Percentiles rank a stretch among this genome's conserved stretches.
phyloP scores from a whole-genome alignment of 1,140 invertebrate species.

The Drosophila lacertosa region DNA sequence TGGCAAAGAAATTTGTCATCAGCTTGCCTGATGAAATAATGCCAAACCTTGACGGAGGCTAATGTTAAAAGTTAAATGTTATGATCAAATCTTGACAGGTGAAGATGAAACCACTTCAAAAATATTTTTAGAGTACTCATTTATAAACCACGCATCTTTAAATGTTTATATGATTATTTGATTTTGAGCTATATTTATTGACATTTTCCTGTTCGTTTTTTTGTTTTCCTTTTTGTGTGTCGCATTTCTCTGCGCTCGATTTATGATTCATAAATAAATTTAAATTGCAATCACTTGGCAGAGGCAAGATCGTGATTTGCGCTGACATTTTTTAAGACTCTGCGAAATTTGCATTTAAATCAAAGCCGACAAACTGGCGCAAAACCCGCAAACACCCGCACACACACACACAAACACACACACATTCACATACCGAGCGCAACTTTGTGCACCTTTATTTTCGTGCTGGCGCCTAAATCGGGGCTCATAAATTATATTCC shows the following conservation, averaged over 20 bases:
- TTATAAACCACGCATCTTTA: background rate
- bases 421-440: slow-evolving; percentile 34
- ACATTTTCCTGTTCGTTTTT: background rate
- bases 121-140: background rate
- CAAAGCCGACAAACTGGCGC: slow-evolving; percentile 54
- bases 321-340: slow-evolving; percentile 58
- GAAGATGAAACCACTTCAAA: slow-evolving; percentile 11
- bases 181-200: no score
- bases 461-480: slow-evolving; percentile 41
- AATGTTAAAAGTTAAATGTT: slow-evolving; percentile 35
- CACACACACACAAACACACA: background rate
- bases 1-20: slow-evolving; percentile 26
- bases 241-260: slow-evolving; percentile 6
- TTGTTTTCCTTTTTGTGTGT: no score
- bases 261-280: slow-evolving; percentile 44
- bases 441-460: slow-evolving; percentile 38
- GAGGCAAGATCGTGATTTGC: slow-evolving; percentile 60
- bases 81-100: slow-evolving; percentile 19
- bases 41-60: slow-evolving; percentile 19
- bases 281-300: slow-evolving; percentile 47
- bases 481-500: slow-evolving; percentile 71
- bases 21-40: background rate
- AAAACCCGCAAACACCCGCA: background rate
- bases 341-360: slow-evolving; percentile 74
- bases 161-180: no score